These are phyloP conservation scores for Helleia helle DNA, from an alignment of 2,888 invertebrate genomes.

Conservation along the genomic window DNA sequence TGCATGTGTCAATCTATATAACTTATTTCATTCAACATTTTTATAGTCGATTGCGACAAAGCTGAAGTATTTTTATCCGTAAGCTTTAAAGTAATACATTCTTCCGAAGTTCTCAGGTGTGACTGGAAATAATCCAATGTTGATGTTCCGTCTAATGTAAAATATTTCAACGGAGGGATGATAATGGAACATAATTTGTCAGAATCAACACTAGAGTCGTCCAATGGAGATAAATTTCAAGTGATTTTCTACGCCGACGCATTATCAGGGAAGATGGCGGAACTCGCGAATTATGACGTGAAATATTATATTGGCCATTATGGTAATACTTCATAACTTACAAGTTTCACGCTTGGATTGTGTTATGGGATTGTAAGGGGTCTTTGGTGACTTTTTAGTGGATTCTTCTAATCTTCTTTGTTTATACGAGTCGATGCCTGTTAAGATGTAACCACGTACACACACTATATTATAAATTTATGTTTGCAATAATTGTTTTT, in stretches of 20 bases:
- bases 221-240: conserved; percentile 19
- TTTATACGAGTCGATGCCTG: too few relatives aligned
- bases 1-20: too few relatives aligned
- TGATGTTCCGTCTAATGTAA: conserved; percentile 1
- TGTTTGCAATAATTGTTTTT: too few relatives aligned
- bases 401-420: too few relatives aligned
- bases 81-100: too few relatives aligned
- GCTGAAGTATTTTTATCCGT: too few relatives aligned
- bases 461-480: too few relatives aligned
- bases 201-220: conserved; percentile 21
- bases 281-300: conserved; percentile 6
- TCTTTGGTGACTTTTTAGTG: background rate
- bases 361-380: background rate
- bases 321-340: conserved; percentile 6
- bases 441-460: too few relatives aligned
- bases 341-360: conserved; percentile 1
- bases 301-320: conserved; percentile 7
- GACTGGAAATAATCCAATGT: background rate
- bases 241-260: conserved; percentile 15
- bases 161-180: conserved; percentile 1
- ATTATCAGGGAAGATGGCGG: conserved; percentile 3
- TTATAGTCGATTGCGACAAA: too few relatives aligned
- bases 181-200: conserved; percentile 16
- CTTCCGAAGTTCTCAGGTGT: background rate
- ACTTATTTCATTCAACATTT: too few relatives aligned